phyloP scores from a whole-genome alignment of 2,113 vertebrate genomes.

The Pseudois nayaur region DNA sequence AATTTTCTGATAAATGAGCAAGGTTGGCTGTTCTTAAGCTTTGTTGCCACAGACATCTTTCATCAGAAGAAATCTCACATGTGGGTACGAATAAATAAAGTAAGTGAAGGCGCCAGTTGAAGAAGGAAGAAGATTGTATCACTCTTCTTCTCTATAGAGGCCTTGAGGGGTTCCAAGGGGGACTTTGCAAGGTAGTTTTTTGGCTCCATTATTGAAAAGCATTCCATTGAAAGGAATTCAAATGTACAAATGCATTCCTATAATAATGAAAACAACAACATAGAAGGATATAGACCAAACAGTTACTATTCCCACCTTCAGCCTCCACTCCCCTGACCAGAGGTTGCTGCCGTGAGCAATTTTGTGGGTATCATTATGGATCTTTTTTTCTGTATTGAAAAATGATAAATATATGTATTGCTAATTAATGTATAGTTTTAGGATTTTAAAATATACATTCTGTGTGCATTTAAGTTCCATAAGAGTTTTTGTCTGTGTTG shows the following conservation, averaged over 20 bases:
- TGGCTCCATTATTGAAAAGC: background rate
- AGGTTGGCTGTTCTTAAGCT: background rate
- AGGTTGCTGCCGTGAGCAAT: background rate
- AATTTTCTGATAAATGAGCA: constrained; percentile 24
- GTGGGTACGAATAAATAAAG: background rate
- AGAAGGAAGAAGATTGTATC: background rate
- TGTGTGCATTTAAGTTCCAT: background rate
- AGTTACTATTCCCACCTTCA: background rate
- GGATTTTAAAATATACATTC: background rate
- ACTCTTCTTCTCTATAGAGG: background rate
- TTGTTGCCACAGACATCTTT: background rate
- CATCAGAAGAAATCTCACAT: background rate
- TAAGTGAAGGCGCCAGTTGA: background rate
- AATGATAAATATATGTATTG: background rate
- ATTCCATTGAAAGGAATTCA: background rate
- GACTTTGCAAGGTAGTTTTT: background rate
- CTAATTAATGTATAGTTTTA: background rate
- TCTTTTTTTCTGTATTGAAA: background rate
- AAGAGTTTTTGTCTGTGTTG: background rate
- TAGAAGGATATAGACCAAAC: background rate
- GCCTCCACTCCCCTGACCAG: background rate
- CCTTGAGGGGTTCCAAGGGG: background rate
- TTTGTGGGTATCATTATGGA: background rate
- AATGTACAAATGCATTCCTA: background rate
- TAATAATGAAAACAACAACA: background rate